A percentile compares a stretch with the other conserved stretches of the same genome.
These are phyloP conservation scores for Luperina nickerlii DNA, from an alignment of 2,888 invertebrate genomes.

Conservation along the genomic window DNA sequence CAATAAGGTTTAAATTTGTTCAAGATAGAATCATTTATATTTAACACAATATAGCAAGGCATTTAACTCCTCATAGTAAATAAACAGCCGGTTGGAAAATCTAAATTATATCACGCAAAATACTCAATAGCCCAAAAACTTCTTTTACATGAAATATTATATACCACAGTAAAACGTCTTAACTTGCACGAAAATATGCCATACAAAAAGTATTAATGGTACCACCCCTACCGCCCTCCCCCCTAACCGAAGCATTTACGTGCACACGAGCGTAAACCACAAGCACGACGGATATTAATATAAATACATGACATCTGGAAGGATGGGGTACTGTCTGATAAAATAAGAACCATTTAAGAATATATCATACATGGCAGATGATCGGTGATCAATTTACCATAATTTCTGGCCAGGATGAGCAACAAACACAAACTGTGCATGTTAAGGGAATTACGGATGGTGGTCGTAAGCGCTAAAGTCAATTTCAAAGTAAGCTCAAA, in stretches of 20 bases:
- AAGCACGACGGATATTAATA: conserved; percentile 59
- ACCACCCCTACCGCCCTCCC: background rate
- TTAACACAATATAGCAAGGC: background rate
- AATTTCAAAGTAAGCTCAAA: background rate
- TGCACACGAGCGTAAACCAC: conserved; percentile 59
- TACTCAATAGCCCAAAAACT: background rate
- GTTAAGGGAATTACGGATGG: background rate
- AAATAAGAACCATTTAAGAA: conserved; percentile 34
- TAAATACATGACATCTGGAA: conserved; percentile 51
- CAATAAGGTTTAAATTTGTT: background rate
- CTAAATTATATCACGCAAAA: background rate
- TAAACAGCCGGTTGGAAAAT: background rate
- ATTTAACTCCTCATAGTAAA: background rate
- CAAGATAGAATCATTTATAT: background rate
- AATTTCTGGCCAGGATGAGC: background rate
- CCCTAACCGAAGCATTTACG: conserved; percentile 48
- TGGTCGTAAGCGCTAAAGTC: background rate
- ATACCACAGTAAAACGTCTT: conserved; percentile 18
- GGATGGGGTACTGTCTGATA: conserved; percentile 30
- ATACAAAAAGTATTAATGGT: conserved; percentile 53
- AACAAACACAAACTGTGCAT: background rate
- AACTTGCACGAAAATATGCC: conserved; percentile 43
- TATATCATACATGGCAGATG: conserved; percentile 9
- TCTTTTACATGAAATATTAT: conserved; percentile 17
- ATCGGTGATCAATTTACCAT: conserved; percentile 7